These are phyloP conservation scores for Kryphioiulus occultus DNA, from an alignment of 2,888 invertebrate species.

Conservation along the genomic window DNA sequence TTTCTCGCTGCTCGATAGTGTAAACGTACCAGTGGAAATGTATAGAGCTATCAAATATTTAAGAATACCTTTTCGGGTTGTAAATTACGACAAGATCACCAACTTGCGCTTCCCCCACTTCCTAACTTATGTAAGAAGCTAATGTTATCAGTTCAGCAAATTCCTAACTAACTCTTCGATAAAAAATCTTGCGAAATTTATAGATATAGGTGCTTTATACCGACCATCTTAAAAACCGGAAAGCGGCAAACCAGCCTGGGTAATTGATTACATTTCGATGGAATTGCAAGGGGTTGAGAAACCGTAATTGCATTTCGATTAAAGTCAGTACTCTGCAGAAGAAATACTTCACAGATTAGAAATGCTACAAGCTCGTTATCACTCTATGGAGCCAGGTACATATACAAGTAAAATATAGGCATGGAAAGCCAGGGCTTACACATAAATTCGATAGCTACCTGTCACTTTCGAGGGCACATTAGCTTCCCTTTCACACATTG, in stretches of 20 bases:
- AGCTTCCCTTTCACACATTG: conserved; percentile 18
- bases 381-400: not conserved
- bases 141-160: not conserved
- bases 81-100: not conserved
- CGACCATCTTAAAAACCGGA: not conserved
- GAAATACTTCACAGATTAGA: not conserved
- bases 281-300: conserved; percentile 21
- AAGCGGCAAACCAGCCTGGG: not conserved
- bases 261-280: conserved; percentile 26
- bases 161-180: not conserved
- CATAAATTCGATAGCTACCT: conserved; percentile 28
- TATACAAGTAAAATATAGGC: too few species aligned
- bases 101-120: not conserved
- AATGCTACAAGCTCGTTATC: conserved; percentile 20
- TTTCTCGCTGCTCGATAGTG: not conserved
- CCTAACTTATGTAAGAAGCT: too few species aligned
- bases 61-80: not conserved
- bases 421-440: not conserved
- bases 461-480: conserved; percentile 38
- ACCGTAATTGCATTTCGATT: conserved; percentile 17
- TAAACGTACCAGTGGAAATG: not conserved
- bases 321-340: not conserved
- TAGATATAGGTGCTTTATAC: not conserved
- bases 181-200: not conserved
- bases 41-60: not conserved